Percentiles rank a stretch among this genome's conserved stretches.
These are phyloP conservation scores for Delia radicum DNA, from an alignment of 1,140 invertebrate genomes.

Conservation along the genomic window DNA sequence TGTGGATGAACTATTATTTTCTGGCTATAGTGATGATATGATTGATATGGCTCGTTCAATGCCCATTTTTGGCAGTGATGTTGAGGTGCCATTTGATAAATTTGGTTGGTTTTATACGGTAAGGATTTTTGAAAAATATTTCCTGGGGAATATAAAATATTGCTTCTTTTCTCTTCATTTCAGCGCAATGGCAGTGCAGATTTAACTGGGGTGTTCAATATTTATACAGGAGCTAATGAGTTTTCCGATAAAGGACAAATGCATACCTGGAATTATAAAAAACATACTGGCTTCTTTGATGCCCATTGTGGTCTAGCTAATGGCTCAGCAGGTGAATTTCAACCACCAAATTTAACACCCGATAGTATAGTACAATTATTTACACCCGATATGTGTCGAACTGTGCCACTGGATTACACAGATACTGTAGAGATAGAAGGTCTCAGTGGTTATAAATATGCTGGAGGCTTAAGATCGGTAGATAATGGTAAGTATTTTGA, in stretches of 20 bases:
- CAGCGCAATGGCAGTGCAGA: slow-evolving; percentile 73
- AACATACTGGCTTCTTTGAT: slow-evolving; percentile 62
- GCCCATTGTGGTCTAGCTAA: slow-evolving; percentile 61
- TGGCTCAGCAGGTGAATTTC: slow-evolving; percentile 77
- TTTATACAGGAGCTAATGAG: slow-evolving; percentile 66
- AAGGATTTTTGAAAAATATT: slow-evolving; percentile 38
- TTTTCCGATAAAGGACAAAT: slow-evolving; percentile 66
- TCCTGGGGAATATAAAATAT: neutral
- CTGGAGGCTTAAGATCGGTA: slow-evolving; percentile 60
- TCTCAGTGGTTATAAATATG: slow-evolving; percentile 62
- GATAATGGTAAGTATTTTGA: slow-evolving; percentile 62
- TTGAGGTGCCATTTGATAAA: slow-evolving; percentile 66
- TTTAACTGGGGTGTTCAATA: slow-evolving; percentile 72
- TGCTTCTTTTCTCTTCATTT: neutral
- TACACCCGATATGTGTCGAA: slow-evolving; percentile 70
- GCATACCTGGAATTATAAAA: slow-evolving; percentile 68
- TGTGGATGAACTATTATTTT: slow-evolving; percentile 73
- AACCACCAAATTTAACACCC: slow-evolving; percentile 64
- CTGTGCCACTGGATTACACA: slow-evolving; percentile 61
- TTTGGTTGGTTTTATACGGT: slow-evolving; percentile 83
- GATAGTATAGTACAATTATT: slow-evolving; percentile 65
- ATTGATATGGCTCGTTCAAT: slow-evolving; percentile 65
- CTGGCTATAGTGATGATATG: slow-evolving; percentile 72
- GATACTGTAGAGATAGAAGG: slow-evolving; percentile 59
- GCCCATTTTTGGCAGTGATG: slow-evolving; percentile 55